phyloP scores from a whole-genome alignment of 92 coral and sea anemone species.

The Plumapathes pennacea region DNA sequence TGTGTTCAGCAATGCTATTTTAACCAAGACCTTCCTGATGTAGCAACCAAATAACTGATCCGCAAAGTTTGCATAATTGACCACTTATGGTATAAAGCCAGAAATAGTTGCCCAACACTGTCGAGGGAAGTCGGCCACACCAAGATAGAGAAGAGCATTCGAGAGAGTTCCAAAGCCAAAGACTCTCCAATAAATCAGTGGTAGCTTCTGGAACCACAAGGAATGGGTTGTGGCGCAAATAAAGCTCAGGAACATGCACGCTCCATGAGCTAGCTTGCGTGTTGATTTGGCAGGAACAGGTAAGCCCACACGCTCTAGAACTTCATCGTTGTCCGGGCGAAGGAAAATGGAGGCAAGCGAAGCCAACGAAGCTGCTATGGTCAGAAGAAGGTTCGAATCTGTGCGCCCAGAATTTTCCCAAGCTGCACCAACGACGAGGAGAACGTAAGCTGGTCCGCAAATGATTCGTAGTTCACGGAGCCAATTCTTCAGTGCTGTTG shows the following conservation, averaged over 20 bases:
- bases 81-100: too few species aligned
- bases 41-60: too few species aligned
- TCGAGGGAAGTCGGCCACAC: too few species aligned
- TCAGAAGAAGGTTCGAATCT: neutral
- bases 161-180: too few species aligned
- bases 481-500: neutral
- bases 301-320: neutral
- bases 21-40: too few species aligned
- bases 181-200: too few species aligned
- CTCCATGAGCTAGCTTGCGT: slow-evolving; percentile 13
- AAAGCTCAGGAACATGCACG: slow-evolving; percentile 6
- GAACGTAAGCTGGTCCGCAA: slow-evolving; percentile 11
- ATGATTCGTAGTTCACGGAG: slow-evolving; percentile 25
- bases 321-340: slow-evolving; percentile 31
- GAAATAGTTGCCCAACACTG: too few species aligned
- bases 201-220: too few species aligned
- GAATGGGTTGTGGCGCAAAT: too few species aligned
- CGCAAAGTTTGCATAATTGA: too few species aligned
- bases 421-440: neutral
- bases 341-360: slow-evolving; percentile 9
- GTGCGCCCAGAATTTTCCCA: neutral
- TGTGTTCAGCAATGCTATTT: too few species aligned
- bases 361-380: neutral
- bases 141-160: too few species aligned
- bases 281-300: neutral